Base-by-base conservation (phyloP, 2,797 vertebrate species). In the Hemitrygon akajei region DNA sequence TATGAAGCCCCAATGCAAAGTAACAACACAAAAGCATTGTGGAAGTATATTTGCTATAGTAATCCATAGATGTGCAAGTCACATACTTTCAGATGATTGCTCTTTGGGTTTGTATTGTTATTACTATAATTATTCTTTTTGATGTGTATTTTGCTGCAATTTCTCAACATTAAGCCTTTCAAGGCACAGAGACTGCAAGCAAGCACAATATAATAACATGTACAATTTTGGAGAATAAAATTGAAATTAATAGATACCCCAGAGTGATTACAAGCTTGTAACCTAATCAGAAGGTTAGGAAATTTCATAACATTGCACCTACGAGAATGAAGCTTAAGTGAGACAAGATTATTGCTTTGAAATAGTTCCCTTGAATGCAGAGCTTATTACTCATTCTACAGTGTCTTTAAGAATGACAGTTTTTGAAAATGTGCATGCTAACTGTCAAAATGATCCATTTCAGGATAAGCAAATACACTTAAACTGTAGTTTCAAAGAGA, bases 361-460 rank as follows among this genome's bases (percentile, higher is more conserved):
- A 93, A 93, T 75, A 30, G 76, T 93, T 93, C 71, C 71, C 37
- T 56, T n/a, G 73, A 47, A 56, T 27, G 40, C 71, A 75, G 1
- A 56, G 71, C 71, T 76, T 27, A 75, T 58, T 56, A 93, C 16
- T 76, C 40, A 56, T 47, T 56, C 40, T 73, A 30, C 22, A 73
- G 40, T 18, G 2, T 0, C 1, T 75, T 56, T 47, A 56, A 3
- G 16, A 75, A 73, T 93, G 40, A 93, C 91, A 93, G 40, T 20
- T 34, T 58, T 75, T 93, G 91, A 47, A 20, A 58, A 58, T 86
- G 82, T 60, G 56, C 47, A 6, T 25, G 7, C 22, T 56, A 93
- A 93, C 91, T 93, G 37, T 93, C 40, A 93, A 71, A 47, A 58
- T 75, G 71, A 93, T 30, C 76, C 25, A 93, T 56, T n/a, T 93